Evolutionary conservation across 2,113 vertebrate genomes (phyloP), one percentile per base, ranked within the genome.

Genomic region (Lepisosteus oculatus): DNA sequence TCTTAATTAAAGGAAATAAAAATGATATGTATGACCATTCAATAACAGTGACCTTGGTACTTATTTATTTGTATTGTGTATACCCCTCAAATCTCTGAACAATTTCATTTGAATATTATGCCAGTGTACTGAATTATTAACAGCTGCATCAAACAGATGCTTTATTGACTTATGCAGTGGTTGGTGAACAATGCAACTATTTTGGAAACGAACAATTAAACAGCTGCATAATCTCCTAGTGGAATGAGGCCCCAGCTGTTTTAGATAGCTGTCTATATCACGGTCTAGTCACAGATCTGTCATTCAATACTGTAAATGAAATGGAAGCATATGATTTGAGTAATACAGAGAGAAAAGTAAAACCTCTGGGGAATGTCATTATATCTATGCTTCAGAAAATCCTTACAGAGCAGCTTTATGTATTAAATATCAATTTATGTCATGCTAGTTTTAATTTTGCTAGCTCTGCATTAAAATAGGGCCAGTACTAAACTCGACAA

Each of bases 201-300:
- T 61, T 70, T 70, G 69, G 43, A 70, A 70, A 62, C 61, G 69
- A 70, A 70, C 69, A 70, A 70, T 61, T 61, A 70, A 70, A 70
- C 69, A 70, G 69, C 69, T 70, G 69, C 56, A 70, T 51, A 51
- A 59, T 62, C 69, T 62, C 57, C 61, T 44, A 61, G 43, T 11
- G 57, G 14, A 62, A 15, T 8, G 12, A 8, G 13, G 6, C 11
- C 42, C 29, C 69, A 70, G 69, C 69, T 70, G 69, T 43, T 47
- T 13, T 14, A 17, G 57, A 62, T 59, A 17, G 17, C 8, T 14
- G 55, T n/a, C 13, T 8, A 15, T 51, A 62, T 42, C 29, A 13
- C 43, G 15, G 43, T 14, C 56, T 29, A 47, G 6, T 8, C 59
- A 8, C 43, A 17, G n/a, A 61, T 62, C 43, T 45, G 69, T 62